A percentile compares a stretch with the other conserved stretches of the same genome.
These are phyloP conservation scores for Sciurus niger DNA, from an alignment of 2,113 vertebrate species.

Conservation along the genomic window DNA sequence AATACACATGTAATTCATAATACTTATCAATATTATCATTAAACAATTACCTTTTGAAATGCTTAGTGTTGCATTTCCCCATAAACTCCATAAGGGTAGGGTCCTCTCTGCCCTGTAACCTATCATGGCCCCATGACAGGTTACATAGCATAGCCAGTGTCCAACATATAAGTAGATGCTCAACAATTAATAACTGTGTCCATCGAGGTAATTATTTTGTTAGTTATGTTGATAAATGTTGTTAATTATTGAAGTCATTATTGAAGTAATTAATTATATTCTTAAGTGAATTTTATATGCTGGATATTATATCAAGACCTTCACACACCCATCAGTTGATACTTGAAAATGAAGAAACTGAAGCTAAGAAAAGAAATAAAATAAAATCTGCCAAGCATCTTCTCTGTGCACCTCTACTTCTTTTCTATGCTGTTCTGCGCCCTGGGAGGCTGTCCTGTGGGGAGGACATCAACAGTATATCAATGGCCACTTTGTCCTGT, in stretches of 20 bases:
- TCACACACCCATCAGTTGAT: too few relatives aligned
- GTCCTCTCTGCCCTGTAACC: not conserved
- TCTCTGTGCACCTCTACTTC: not conserved
- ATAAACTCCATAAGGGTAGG: not conserved
- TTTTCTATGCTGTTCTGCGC: not conserved
- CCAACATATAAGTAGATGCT: too few relatives aligned
- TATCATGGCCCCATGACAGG: fast-evolving
- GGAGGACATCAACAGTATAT: too few relatives aligned
- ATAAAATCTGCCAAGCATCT: not conserved
- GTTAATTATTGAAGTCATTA: not conserved
- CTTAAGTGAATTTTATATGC: too few relatives aligned
- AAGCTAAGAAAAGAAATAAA: not conserved
- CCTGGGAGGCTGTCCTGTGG: not conserved
- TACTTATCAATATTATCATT: not conserved
- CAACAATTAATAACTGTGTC: too few relatives aligned
- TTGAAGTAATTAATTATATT: not conserved
- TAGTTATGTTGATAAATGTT: not conserved
- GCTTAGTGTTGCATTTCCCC: too few relatives aligned
- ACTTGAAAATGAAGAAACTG: too few relatives aligned
- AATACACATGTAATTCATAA: not conserved
- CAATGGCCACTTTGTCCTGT: not conserved
- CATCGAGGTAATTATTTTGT: not conserved
- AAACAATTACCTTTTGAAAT: not conserved
- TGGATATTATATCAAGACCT: too few relatives aligned
- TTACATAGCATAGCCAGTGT: too few relatives aligned